A percentile compares a stretch with the other conserved stretches of the same genome.
Evolutionary conservation across 2,113 vertebrate species (phyloP).

Genomic region (Zapus hudsonius): DNA sequence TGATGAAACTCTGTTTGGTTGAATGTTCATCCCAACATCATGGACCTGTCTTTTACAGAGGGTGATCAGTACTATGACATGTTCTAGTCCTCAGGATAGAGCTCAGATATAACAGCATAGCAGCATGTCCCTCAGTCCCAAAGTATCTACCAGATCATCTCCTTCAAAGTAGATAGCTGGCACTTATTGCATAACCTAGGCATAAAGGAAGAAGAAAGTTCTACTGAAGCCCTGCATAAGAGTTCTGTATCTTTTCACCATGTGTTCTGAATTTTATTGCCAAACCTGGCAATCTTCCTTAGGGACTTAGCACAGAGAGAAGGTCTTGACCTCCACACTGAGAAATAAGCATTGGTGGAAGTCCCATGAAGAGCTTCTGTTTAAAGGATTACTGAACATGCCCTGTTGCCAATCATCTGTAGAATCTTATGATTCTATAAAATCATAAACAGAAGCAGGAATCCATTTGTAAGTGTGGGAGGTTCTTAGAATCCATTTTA

Average conservation of each 20-base stretch:
- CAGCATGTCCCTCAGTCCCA: neutral
- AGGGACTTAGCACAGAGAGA: neutral
- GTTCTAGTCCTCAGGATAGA: neutral
- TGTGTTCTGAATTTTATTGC: neutral
- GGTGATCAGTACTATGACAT: neutral
- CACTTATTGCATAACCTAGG: accelerated
- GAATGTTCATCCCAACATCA: too few relatives aligned
- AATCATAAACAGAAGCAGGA: neutral
- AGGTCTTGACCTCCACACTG: neutral
- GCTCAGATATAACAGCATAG: neutral
- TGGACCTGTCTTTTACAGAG: too few relatives aligned
- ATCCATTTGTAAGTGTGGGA: neutral
- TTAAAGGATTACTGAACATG: neutral
- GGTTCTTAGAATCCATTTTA: neutral
- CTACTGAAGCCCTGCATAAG: neutral
- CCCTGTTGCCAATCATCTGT: neutral
- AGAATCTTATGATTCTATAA: neutral
- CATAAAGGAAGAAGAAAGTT: neutral
- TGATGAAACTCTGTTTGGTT: too few relatives aligned
- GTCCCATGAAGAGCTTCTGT: neutral
- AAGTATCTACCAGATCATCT: neutral
- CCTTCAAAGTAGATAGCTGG: neutral
- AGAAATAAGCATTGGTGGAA: neutral
- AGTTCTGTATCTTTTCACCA: neutral
- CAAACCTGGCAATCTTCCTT: neutral